Conservation (phyloP, 1,140 invertebrate species). For the Colletes latitarsis region DNA sequence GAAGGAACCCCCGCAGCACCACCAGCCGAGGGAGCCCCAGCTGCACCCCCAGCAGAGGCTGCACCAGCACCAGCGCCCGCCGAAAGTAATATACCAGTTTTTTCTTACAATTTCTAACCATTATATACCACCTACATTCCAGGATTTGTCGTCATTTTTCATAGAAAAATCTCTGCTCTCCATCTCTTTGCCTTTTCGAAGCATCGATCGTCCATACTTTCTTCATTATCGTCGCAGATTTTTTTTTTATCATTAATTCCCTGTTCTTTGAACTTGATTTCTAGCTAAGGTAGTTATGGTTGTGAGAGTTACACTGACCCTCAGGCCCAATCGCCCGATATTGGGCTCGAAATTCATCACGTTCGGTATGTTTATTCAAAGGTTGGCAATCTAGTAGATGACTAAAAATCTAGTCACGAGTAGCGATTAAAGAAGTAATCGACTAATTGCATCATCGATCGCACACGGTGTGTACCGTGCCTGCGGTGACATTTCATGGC, state of each 20-base stretch:
- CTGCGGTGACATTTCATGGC: not conserved
- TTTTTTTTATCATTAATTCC: conserved; percentile 35
- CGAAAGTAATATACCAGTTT: conserved; percentile 39
- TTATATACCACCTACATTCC: not conserved
- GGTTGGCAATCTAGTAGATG: conserved; percentile 18
- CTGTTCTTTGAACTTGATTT: conserved; percentile 46
- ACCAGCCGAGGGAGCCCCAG: conserved; percentile 72
- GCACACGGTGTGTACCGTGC: not conserved
- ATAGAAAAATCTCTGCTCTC: not conserved
- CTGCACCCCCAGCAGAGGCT: conserved; percentile 64
- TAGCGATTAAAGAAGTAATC: not conserved
- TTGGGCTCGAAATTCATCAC: conserved; percentile 58
- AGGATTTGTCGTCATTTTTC: conserved; percentile 22
- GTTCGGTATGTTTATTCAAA: conserved; percentile 50
- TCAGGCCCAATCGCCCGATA: conserved; percentile 38
- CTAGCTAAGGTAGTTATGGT: conserved; percentile 57
- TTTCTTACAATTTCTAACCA: not conserved
- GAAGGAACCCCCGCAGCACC: conserved; percentile 71
- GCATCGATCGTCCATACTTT: not conserved
- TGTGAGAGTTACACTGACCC: conserved; percentile 53
- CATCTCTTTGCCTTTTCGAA: not conserved
- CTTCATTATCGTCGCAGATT: too few species aligned
- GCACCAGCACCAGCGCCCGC: conserved; percentile 65
- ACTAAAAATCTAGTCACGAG: conserved; percentile 34
- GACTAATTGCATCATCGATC: conserved; percentile 30